phyloP scores from a whole-genome alignment of 1,140 invertebrate species.

The Drosophila grimshawi region DNA sequence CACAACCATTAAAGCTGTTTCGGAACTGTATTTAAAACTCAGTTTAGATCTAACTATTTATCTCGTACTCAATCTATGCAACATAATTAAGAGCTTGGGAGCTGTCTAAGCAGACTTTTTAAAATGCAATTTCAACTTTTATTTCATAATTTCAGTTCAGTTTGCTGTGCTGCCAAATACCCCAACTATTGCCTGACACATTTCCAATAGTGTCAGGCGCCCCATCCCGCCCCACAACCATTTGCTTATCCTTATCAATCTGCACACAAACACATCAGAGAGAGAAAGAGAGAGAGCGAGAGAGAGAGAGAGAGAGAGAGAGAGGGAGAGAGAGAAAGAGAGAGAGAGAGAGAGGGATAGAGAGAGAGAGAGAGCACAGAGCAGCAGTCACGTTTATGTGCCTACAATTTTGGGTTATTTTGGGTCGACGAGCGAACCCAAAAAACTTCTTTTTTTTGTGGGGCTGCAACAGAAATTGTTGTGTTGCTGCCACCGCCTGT shows the following conservation, averaged over 20 bases:
- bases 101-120: neutral
- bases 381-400: constrained; percentile 30
- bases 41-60: neutral
- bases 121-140: neutral
- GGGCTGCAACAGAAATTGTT: constrained; percentile 50
- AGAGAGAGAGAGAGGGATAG: too few species aligned
- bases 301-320: neutral
- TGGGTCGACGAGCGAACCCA: neutral
- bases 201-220: constrained; percentile 1
- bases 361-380: neutral
- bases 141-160: neutral
- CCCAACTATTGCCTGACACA: constrained; percentile 15
- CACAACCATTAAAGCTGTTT: too few species aligned
- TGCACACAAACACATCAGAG: constrained; percentile 4
- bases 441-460: constrained; percentile 8
- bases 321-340: neutral
- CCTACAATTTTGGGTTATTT: constrained; percentile 6
- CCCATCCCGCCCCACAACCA: neutral
- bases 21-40: too few species aligned
- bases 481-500: constrained; percentile 55
- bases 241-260: constrained; percentile 55
- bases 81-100: neutral
- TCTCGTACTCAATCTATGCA: neutral
- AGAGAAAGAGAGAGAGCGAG: too few species aligned
- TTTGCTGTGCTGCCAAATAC: neutral